Evolutionary conservation across 2,888 invertebrate genomes (phyloP), one percentile per base, ranked within the genome.

Genomic region (Eurois occulta): DNA sequence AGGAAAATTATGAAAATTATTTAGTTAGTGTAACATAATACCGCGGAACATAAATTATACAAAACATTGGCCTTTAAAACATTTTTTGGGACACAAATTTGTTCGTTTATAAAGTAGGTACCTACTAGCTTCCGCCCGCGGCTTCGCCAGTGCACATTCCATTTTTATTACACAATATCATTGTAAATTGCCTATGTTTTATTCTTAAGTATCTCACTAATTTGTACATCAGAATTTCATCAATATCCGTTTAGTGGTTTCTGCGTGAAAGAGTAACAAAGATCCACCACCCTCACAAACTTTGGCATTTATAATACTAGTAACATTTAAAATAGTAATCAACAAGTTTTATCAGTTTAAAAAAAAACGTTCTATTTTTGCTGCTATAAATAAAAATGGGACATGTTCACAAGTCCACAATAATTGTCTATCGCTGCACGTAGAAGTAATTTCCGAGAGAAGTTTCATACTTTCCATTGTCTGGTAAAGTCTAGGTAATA

Each of bases 381-480:
- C n/a, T 0, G 1, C 11, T 28, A 8, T 67, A 35, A 41, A 71
- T 62, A 48, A 43, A 67, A 68, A 71, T n/a, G 35, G 58, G 28
- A 58, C 35, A 52, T 68, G 66, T 38, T 24, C 62, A 52, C 18
- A 32, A 35, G 16, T 48, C 28, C 24, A 16, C 58, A 35, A 35
- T 35, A 13, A 24, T 81, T 77, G 43, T 71, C n/a, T 62, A 32
- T 52, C n/a, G 32, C 24, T 58, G 41, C 18, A 55, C 41, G 62
- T 48, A 52, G 18, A 48, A 38, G 32, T 66, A 55, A 58, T 71
- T 68, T 64, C 46, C 55, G 18, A 10, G 41, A 32, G 8, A 55
- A 67, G 32, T 83, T 66, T 55, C 48, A 28, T 55, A 46, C 18
- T 67, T 48, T 75, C n/a, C 38, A 43, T 70, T 75, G 28, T 70